These are phyloP conservation scores for Forbesichthys agassizii DNA, from an alignment of 2,113 vertebrate genomes.

Conservation along the genomic window DNA sequence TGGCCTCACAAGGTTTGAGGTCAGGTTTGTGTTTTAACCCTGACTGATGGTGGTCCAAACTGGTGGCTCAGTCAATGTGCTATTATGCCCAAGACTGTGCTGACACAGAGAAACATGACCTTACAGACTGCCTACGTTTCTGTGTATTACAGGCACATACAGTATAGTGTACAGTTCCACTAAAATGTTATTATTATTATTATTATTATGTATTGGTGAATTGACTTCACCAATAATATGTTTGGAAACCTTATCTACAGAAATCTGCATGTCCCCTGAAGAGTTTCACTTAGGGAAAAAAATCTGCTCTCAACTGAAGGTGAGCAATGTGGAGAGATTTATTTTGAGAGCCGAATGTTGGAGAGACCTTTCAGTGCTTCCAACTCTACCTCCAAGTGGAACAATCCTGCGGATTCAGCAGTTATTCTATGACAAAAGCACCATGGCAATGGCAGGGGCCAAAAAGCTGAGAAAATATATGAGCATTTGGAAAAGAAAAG, in stretches of 20 bases:
- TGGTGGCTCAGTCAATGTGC: background rate
- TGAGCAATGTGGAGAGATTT: slow-evolving; percentile 40
- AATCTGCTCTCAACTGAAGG: slow-evolving; percentile 28
- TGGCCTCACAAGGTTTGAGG: too few species aligned
- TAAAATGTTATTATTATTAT: background rate
- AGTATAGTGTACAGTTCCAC: background rate
- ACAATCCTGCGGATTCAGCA: slow-evolving; percentile 58
- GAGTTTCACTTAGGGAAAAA: slow-evolving; percentile 20
- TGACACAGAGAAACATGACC: background rate
- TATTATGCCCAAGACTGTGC: background rate
- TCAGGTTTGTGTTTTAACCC: background rate
- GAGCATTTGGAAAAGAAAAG: slow-evolving; percentile 58
- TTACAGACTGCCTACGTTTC: background rate
- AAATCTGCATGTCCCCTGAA: slow-evolving; percentile 7
- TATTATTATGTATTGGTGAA: too few species aligned
- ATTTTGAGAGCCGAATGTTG: slow-evolving; percentile 57
- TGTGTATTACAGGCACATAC: background rate
- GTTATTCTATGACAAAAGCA: slow-evolving; percentile 58
- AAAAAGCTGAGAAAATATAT: slow-evolving; percentile 63
- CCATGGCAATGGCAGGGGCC: slow-evolving; percentile 60
- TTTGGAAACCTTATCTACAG: background rate
- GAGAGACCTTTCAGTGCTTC: slow-evolving; percentile 55
- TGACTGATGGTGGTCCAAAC: background rate
- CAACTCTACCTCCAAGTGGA: slow-evolving; percentile 60
- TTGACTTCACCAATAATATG: background rate